Evolutionary conservation across 1,140 invertebrate genomes (phyloP).

Genomic region (Psilanteris sp.): DNA sequence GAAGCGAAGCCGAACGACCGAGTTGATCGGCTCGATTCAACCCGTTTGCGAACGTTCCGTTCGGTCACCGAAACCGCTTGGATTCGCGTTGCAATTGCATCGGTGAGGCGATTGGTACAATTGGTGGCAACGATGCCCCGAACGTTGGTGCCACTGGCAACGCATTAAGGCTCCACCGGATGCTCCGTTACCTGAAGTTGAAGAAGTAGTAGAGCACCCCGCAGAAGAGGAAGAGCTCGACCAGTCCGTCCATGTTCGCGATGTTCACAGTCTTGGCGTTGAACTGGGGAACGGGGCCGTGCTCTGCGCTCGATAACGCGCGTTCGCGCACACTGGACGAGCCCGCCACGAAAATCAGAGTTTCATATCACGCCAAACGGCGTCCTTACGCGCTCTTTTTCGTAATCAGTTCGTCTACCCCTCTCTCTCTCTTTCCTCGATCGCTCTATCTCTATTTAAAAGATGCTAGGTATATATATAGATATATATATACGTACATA

Average conservation of each 20-base stretch:
- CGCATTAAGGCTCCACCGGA: not conserved
- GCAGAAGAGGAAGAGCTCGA: slow-evolving; percentile 76
- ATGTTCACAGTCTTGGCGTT: not conserved
- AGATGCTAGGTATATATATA: too few species aligned
- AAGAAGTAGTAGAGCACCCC: slow-evolving; percentile 77
- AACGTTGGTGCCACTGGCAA: slow-evolving; percentile 6
- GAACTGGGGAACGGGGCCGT: slow-evolving; percentile 2
- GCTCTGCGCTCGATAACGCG: slow-evolving; percentile 21
- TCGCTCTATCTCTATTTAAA: not conserved
- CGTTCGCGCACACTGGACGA: slow-evolving; percentile 31
- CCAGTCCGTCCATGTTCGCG: slow-evolving; percentile 72
- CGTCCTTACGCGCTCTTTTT: slow-evolving; percentile 3
- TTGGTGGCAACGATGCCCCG: not conserved
- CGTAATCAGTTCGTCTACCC: not conserved
- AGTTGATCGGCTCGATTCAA: too few species aligned
- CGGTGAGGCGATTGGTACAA: not conserved
- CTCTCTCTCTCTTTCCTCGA: slow-evolving; percentile 3
- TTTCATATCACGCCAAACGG: slow-evolving; percentile 32
- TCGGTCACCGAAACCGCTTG: too few species aligned
- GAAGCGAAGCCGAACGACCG: too few species aligned
- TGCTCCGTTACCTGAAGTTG: slow-evolving; percentile 72
- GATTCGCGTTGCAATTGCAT: not conserved
- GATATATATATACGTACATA: too few species aligned
- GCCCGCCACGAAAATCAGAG: slow-evolving; percentile 28
- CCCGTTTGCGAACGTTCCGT: too few species aligned